These are phyloP conservation scores for Hippopotamus amphibius DNA, from an alignment of 2,113 vertebrate genomes.

Conservation along the genomic window DNA sequence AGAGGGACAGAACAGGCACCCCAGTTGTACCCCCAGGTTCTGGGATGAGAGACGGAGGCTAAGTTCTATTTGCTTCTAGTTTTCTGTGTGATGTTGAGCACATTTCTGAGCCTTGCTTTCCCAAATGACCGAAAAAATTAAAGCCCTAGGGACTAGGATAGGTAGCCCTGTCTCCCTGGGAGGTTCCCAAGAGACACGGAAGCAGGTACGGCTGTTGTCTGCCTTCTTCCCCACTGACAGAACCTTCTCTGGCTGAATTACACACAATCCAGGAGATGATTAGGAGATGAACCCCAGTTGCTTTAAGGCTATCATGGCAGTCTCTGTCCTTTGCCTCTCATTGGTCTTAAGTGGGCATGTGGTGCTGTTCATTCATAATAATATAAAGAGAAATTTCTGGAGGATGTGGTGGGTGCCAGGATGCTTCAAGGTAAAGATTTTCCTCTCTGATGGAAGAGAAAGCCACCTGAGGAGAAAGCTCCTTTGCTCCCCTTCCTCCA, in stretches of 20 bases:
- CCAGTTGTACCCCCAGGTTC: not conserved
- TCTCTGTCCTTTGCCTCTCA: not conserved
- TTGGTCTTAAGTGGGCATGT: not conserved
- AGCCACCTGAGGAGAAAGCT: not conserved
- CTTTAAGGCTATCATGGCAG: too few relatives aligned
- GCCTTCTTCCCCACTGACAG: not conserved
- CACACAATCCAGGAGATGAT: not conserved
- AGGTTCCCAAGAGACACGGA: not conserved
- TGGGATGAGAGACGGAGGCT: not conserved
- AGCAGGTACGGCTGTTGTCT: rapidly evolving
- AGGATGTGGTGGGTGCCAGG: not conserved
- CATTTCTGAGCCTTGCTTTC: not conserved
- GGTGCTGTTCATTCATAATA: not conserved
- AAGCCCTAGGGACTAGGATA: not conserved
- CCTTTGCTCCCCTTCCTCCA: not conserved
- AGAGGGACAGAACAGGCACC: not conserved
- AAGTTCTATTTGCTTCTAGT: not conserved
- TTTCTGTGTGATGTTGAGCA: not conserved
- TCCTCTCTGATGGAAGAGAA: not conserved
- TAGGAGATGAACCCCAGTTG: not conserved
- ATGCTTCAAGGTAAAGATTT: not conserved
- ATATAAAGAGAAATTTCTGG: not conserved
- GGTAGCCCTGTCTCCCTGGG: not conserved
- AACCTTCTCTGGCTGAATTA: not conserved
- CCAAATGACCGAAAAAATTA: not conserved